These are phyloP conservation scores for Volucella inflata DNA, from an alignment of 2,888 invertebrate species.

Conservation along the genomic window DNA sequence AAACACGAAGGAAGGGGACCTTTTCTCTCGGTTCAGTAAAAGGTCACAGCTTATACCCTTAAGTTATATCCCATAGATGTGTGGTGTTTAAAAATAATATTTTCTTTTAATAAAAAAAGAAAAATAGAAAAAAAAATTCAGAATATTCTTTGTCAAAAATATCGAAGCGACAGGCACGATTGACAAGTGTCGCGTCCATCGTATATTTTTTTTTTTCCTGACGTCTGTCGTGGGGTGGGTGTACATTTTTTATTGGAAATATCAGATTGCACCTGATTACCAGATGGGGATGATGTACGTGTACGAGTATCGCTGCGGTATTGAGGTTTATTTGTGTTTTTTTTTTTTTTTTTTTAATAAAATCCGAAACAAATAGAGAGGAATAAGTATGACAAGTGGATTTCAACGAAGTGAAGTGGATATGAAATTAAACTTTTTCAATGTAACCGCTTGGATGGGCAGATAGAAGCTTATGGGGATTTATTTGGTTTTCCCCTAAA, in stretches of 20 bases:
- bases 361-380: conserved; percentile 34
- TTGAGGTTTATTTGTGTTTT: conserved; percentile 12
- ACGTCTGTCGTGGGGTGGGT: conserved; percentile 4
- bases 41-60: background rate
- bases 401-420: conserved; percentile 32
- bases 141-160: conserved; percentile 26
- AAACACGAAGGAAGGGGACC: conserved; percentile 10
- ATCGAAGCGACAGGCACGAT: conserved; percentile 28
- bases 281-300: conserved; percentile 58
- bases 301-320: conserved; percentile 5
- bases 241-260: conserved; percentile 18
- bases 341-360: conserved; percentile 50
- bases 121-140: background rate
- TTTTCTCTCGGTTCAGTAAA: conserved; percentile 19
- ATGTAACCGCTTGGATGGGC: conserved; percentile 28
- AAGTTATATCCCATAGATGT: conserved; percentile 2
- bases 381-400: conserved; percentile 59
- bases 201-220: conserved; percentile 13
- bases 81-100: conserved; percentile 34
- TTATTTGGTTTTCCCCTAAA: conserved; percentile 4
- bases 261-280: conserved; percentile 58
- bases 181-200: conserved; percentile 46
- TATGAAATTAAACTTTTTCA: conserved; percentile 41
- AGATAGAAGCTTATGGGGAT: conserved; percentile 50
- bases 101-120: conserved; percentile 1